These are phyloP conservation scores for Centropristis striata DNA, from an alignment of 2,113 vertebrate genomes.

Conservation along the genomic window DNA sequence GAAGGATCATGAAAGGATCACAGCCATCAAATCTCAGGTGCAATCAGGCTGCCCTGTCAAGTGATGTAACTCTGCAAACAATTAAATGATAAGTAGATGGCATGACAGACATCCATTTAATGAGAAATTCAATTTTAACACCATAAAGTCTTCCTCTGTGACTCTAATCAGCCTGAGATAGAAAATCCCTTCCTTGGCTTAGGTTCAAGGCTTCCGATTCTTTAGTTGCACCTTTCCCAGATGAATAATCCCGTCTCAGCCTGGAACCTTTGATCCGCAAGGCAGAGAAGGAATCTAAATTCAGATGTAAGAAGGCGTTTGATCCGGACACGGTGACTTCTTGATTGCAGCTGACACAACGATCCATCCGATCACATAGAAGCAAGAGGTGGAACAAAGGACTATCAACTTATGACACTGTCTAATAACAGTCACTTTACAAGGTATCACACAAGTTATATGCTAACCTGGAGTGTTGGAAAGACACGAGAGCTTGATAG, in stretches of 20 bases:
- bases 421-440: slow-evolving; percentile 32
- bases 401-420: slow-evolving; percentile 13
- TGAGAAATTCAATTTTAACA: slow-evolving; percentile 26
- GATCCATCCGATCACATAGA: slow-evolving; percentile 43
- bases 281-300: slow-evolving; percentile 58
- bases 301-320: slow-evolving; percentile 54
- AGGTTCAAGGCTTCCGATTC: slow-evolving; percentile 35
- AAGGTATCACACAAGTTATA: slow-evolving; percentile 8
- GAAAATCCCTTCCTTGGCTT: slow-evolving; percentile 50
- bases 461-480: neutral
- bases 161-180: slow-evolving; percentile 45
- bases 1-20: slow-evolving; percentile 33
- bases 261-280: slow-evolving; percentile 64
- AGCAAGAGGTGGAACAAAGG: slow-evolving; percentile 39
- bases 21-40: slow-evolving; percentile 4
- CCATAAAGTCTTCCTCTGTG: slow-evolving; percentile 10
- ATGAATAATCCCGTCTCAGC: slow-evolving; percentile 48
- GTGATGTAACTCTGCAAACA: slow-evolving; percentile 33
- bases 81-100: slow-evolving; percentile 5
- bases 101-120: neutral
- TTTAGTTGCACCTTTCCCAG: slow-evolving; percentile 51
- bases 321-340: slow-evolving; percentile 44
- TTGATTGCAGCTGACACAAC: slow-evolving; percentile 56
- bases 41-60: neutral
- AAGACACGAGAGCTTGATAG: slow-evolving; percentile 3